A percentile compares a stretch with the other conserved stretches of the same genome.
These are phyloP conservation scores for Muschampia staudingeri DNA, from an alignment of 2,888 invertebrate genomes.

Conservation along the genomic window DNA sequence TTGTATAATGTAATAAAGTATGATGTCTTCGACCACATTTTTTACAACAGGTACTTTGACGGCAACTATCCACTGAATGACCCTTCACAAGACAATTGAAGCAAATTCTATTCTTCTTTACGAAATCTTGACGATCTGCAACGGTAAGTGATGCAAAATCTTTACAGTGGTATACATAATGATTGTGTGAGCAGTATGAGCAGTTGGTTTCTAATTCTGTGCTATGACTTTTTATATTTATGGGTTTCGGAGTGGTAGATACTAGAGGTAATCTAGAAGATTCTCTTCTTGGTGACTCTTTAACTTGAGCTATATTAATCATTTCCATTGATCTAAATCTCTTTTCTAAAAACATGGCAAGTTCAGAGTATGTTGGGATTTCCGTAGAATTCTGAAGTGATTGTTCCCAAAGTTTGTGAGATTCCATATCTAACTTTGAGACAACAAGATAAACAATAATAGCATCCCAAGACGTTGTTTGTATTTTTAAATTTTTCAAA, in stretches of 20 bases:
- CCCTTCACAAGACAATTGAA: not conserved
- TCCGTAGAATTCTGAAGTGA: conserved; percentile 37
- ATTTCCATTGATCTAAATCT: conserved; percentile 62
- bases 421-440: conserved; percentile 62
- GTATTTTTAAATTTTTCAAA: conserved; percentile 53
- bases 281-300: conserved; percentile 13
- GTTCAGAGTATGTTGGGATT: conserved; percentile 48
- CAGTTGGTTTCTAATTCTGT: conserved; percentile 13
- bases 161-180: conserved; percentile 62
- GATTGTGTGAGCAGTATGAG: conserved; percentile 53
- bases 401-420: conserved; percentile 65
- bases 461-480: conserved; percentile 56
- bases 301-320: conserved; percentile 12
- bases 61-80: conserved; percentile 1
- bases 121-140: conserved; percentile 55
- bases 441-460: conserved; percentile 59
- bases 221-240: conserved; percentile 43
- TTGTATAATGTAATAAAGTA: conserved; percentile 26
- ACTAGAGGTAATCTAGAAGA: conserved; percentile 6
- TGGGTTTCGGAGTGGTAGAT: not conserved
- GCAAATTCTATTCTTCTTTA: conserved; percentile 52
- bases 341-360: conserved; percentile 53
- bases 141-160: conserved; percentile 49
- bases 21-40: conserved; percentile 63
- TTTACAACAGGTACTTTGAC: conserved; percentile 44